phyloP scores from a whole-genome alignment of 2,797 vertebrate species.

The Typhlichthys eigenmanni region DNA sequence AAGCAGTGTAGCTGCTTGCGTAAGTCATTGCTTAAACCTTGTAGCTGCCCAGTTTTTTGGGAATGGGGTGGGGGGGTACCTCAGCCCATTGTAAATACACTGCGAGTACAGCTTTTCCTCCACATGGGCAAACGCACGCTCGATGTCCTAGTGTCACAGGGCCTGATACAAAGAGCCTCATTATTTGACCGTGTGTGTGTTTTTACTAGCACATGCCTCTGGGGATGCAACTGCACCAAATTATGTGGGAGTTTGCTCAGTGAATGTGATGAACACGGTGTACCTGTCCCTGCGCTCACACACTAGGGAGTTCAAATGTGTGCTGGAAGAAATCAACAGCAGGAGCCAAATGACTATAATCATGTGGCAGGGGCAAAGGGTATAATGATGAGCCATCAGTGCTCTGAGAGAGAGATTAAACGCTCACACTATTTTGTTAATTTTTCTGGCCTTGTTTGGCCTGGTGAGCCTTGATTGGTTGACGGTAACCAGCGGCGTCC shows the following conservation, averaged over 20 bases:
- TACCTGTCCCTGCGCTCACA: background rate
- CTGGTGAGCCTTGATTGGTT: background rate
- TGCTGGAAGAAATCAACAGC: too few relatives aligned
- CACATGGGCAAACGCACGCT: background rate
- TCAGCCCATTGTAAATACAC: constrained; percentile 37
- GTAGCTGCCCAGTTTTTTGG: constrained; percentile 27
- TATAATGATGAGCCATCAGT: background rate
- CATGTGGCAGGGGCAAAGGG: background rate
- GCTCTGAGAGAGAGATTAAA: too few relatives aligned
- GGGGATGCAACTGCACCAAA: background rate
- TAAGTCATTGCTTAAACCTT: constrained; percentile 44
- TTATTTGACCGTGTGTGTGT: constrained; percentile 16
- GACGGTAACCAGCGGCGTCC: constrained; percentile 32
- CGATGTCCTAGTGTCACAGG: constrained; percentile 21
- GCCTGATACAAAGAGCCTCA: constrained; percentile 4
- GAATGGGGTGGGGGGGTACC: constrained; percentile 13
- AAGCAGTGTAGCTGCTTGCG: constrained; percentile 24
- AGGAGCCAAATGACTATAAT: too few relatives aligned
- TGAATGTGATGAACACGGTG: background rate
- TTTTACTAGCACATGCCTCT: constrained; percentile 31
- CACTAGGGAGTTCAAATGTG: background rate
- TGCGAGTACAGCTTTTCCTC: background rate
- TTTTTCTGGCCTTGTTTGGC: background rate
- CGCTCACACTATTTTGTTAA: background rate
- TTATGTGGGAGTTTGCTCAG: constrained; percentile 13